Base-by-base conservation (phyloP, 2,888 invertebrate genomes). In the Nipponacmea schrenckii region DNA sequence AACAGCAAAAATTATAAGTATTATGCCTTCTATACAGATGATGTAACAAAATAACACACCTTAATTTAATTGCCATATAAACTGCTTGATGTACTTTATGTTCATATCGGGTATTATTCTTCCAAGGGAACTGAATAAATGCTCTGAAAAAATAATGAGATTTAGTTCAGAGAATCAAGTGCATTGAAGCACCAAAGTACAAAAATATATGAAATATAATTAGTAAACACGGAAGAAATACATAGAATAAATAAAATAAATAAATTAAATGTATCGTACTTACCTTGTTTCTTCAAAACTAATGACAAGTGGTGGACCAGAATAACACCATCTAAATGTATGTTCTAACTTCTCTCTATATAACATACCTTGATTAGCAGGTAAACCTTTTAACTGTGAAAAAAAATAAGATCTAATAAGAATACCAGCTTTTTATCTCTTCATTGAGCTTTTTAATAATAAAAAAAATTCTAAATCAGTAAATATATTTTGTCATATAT, bases 241-340 rank as follows among this genome's bases (percentile, higher is more conserved):
- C 3, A 39, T 8, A n/a, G n/a, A n/a, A n/a, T n/a, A n/a, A n/a
- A n/a, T n/a, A n/a, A n/a, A n/a, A n/a, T n/a, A n/a, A n/a, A n/a
- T n/a, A n/a, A n/a, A n/a, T n/a, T n/a, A n/a, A n/a, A n/a, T n/a
- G n/a, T n/a, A n/a, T n/a, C 17, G 4, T 27, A 75, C 77, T 74
- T 73, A 86, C 88, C 80, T 86, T 17, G 85, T 83, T 74, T 86
- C 86, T 77, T 88, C 88, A 81, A 86, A 86, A 73, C 79, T 73
- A 62, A 78, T 71, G 24, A 56, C 68, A 74, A 70, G 81, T 80
- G 66, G 77, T 76, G 67, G 83, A 75, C 67, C 81, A 73, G 66
- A 70, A 45, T 75, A 81, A 75, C 86, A 85, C n/a, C 73, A 68
- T 14, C 79, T 73, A 76, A 89, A 86, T 68, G 87, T 71, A 17